A percentile compares a stretch with the other conserved stretches of the same genome.
Conservation (phyloP, 2,797 vertebrate genomes). For the Chaenodraco wilsoni region DNA sequence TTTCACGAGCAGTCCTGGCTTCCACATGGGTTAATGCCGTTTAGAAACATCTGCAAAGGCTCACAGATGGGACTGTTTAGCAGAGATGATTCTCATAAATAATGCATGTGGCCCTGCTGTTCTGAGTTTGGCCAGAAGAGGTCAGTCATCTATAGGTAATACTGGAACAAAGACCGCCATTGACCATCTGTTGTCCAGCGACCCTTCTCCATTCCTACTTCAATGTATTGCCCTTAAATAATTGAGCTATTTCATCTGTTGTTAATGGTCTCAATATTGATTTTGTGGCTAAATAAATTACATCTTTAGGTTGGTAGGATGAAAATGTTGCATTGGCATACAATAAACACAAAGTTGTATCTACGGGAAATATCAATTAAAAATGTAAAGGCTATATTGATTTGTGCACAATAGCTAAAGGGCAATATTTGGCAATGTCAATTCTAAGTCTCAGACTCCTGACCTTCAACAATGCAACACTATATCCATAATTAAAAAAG, state of each 20-base stretch:
- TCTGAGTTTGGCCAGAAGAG: slow-evolving; percentile 68
- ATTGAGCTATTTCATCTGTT: slow-evolving; percentile 29
- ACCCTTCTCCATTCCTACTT: slow-evolving; percentile 10
- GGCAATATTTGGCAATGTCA: no score
- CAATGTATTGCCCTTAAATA: slow-evolving; percentile 31
- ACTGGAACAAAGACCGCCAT: slow-evolving; percentile 37
- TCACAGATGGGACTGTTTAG: slow-evolving; percentile 63
- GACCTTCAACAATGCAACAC: no score
- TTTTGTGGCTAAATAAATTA: not conserved
- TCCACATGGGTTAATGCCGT: slow-evolving; percentile 55
- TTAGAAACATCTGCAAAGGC: slow-evolving; percentile 67
- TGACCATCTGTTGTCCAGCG: slow-evolving; percentile 59
- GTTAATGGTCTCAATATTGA: not conserved
- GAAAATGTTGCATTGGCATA: not conserved
- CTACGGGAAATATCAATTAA: not conserved
- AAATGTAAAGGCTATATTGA: not conserved
- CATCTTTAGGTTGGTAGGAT: not conserved
- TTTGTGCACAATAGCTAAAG: no score
- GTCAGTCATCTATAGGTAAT: slow-evolving; percentile 61
- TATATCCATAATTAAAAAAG: no score
- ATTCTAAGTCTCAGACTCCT: no score
- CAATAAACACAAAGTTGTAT: not conserved
- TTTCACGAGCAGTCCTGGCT: slow-evolving; percentile 37
- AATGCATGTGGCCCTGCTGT: slow-evolving; percentile 49
- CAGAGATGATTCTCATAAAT: slow-evolving; percentile 38